Evolutionary conservation across 2,888 invertebrate species (phyloP), one percentile per base, ranked within the genome.

Genomic region (Ormyrus rosae): DNA sequence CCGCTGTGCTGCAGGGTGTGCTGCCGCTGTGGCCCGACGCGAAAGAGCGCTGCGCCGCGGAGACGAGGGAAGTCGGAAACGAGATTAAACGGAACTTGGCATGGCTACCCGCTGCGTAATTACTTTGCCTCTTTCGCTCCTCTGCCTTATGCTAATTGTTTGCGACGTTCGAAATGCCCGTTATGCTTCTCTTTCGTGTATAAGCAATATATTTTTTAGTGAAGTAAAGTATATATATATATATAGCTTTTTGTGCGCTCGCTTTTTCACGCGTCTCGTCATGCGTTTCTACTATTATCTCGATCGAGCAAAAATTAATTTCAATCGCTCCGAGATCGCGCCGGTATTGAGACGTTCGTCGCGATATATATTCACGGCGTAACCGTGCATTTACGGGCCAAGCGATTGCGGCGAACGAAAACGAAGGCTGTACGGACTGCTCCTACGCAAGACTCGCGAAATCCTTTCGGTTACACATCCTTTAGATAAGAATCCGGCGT

Each of bases 31-130:
- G 19, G 67, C 51, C 55, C 34, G 34, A 3, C 34, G 34, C 34
- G 34, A 34, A 34, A 34, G 34, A 3, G 34, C 55, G 60, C 50
- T 50, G 48, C 56, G n/a, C n/a, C 10, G 10, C 34, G 56, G 56
- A 56, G 56, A 56, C 0, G 11, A 63, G 46, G 34, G 11, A 19
- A n/a, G 45, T 45, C 11, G 34, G 11, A 9, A 65, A 61, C 46
- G 53, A 53, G 63, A 72, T 72, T 63, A 63, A 63, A 19, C 51
- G n/a, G n/a, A n/a, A 53, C 11, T 72, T 72, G 7, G 55, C n/a
- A 56, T 50, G 13, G 67, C 46, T 69, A 63, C n/a, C 50, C 50
- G 63, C n/a, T 11, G n/a, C 34, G 45, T 11, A 63, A 60, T 70
- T 70, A 60, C 50, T 69, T 34, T 56, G 13, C 10, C 56, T 69